A percentile compares a stretch with the other conserved stretches of the same genome.
Evolutionary conservation across 2,113 vertebrate species (phyloP).

Genomic region (Vimba vimba): DNA sequence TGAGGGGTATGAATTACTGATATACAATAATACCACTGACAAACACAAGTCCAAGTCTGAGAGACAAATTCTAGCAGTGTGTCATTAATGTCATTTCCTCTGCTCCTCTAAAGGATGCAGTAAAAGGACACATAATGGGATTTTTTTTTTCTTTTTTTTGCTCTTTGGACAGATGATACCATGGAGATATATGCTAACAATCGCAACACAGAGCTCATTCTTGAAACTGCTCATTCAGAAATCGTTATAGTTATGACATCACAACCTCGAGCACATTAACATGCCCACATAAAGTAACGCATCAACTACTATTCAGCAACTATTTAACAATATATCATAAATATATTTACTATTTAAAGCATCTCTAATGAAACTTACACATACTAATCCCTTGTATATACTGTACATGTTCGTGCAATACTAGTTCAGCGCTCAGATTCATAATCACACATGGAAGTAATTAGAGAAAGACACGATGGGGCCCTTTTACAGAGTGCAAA

Average conservation of each 20-base stretch:
- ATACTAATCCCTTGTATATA: neutral
- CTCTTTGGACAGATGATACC: neutral
- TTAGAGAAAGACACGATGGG: constrained; percentile 43
- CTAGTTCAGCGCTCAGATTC: neutral
- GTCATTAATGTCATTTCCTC: constrained; percentile 14
- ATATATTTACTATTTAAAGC: neutral
- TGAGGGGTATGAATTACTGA: neutral
- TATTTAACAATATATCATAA: no score
- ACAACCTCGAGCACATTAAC: neutral
- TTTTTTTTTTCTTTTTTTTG: neutral
- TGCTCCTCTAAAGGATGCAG: neutral
- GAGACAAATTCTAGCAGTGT: constrained; percentile 1
- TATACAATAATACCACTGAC: neutral
- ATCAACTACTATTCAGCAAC: neutral
- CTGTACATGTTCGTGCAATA: neutral
- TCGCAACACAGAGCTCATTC: neutral
- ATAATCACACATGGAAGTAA: constrained; percentile 45
- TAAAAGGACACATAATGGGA: neutral
- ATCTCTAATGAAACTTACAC: neutral
- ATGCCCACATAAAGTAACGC: neutral
- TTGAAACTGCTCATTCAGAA: neutral
- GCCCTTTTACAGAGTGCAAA: constrained; percentile 34
- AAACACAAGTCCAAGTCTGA: neutral
- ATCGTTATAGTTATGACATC: neutral
- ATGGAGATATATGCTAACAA: neutral